A percentile compares a stretch with the other conserved stretches of the same genome.
phyloP scores from a whole-genome alignment of 2,888 invertebrate species.

The Athetis lepigone region DNA sequence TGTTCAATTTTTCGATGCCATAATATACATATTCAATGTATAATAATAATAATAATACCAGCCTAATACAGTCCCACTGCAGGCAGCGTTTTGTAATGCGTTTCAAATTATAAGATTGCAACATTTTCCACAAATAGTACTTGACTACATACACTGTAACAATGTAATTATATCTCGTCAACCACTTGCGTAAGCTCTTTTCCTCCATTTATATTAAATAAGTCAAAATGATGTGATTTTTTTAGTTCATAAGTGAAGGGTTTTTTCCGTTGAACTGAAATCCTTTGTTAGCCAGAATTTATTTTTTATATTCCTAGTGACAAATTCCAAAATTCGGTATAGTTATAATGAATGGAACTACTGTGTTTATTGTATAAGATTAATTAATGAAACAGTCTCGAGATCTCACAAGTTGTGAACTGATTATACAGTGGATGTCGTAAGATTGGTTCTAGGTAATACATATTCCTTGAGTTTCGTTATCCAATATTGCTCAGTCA shows the following conservation, averaged over 20 bases:
- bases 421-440: constrained; percentile 32
- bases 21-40: constrained; percentile 21
- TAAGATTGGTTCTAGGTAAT: constrained; percentile 28
- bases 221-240: constrained; percentile 74
- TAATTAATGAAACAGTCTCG: constrained; percentile 33
- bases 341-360: constrained; percentile 33
- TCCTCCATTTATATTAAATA: constrained; percentile 62
- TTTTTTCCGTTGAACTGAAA: constrained; percentile 50
- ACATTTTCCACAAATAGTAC: constrained; percentile 9
- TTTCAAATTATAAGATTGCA: constrained; percentile 8
- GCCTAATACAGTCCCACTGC: too few relatives aligned
- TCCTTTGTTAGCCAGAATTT: constrained; percentile 43
- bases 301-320: constrained; percentile 50
- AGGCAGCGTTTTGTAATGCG: constrained; percentile 2
- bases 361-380: constrained; percentile 36
- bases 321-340: constrained; percentile 48
- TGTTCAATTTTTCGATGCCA: constrained; percentile 32
- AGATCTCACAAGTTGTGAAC: constrained; percentile 55
- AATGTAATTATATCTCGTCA: constrained; percentile 18
- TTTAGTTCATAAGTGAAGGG: constrained; percentile 70
- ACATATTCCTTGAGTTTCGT: constrained; percentile 36
- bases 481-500: constrained; percentile 48
- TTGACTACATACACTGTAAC: constrained; percentile 4
- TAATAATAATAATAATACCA: too few relatives aligned
- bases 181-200: constrained; percentile 32